These are phyloP conservation scores for Chaetophractus vellerosus DNA, from an alignment of 2,797 vertebrate genomes.

Conservation along the genomic window DNA sequence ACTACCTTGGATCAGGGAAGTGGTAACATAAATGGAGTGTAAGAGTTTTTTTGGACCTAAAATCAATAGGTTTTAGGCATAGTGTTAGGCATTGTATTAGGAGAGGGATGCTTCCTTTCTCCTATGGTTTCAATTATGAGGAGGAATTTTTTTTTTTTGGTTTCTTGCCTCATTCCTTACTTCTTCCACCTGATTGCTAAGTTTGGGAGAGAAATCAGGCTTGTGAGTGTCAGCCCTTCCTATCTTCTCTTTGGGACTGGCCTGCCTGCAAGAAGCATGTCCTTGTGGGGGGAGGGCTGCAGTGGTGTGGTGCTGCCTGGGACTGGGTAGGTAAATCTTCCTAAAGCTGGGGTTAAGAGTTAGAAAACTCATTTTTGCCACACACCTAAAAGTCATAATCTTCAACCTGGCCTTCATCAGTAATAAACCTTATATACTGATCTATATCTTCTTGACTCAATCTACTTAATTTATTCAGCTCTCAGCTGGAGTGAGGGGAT, in stretches of 20 bases:
- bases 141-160: not conserved
- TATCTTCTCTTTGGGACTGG: not conserved
- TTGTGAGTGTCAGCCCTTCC: not conserved
- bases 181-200: not conserved
- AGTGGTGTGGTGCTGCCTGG: not conserved
- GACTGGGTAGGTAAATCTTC: not conserved
- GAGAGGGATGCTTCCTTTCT: not conserved
- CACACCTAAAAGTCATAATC: not conserved
- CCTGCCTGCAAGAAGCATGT: not conserved
- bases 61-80: conserved; percentile 40
- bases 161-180: not conserved
- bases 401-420: not conserved
- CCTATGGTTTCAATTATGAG: not conserved
- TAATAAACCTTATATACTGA: conserved; percentile 15
- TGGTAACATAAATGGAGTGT: conserved; percentile 48
- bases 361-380: conserved; percentile 8
- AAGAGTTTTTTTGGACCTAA: conserved; percentile 50
- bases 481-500: not conserved
- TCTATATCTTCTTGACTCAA: conserved; percentile 18
- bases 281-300: not conserved
- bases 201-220: not conserved
- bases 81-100: not conserved
- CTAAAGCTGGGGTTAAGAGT: conserved; percentile 22
- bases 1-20: conserved; percentile 27
- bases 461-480: conserved; percentile 36